phyloP scores from a whole-genome alignment of 2,888 invertebrate genomes.

The Drosophila niveifrons region DNA sequence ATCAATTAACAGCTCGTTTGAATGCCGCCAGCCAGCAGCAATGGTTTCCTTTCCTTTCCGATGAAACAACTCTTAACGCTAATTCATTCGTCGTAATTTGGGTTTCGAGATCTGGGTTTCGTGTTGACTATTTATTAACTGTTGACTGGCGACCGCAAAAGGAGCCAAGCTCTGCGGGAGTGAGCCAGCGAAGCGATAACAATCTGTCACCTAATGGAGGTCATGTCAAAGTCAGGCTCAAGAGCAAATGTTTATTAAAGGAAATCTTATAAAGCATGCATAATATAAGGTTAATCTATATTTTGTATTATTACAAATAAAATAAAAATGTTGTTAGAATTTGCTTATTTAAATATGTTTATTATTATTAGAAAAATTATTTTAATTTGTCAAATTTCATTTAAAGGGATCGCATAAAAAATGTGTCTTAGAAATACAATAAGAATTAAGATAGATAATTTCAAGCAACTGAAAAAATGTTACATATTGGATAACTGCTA shows the following conservation, averaged over 20 bases:
- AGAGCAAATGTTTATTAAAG: background rate
- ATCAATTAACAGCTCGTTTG: constrained; percentile 80
- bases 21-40: constrained; percentile 55
- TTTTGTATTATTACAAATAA: no score
- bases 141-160: constrained; percentile 59
- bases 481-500: no score
- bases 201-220: constrained; percentile 1
- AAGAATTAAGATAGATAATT: no score
- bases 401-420: no score
- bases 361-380: no score
- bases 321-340: no score
- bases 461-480: no score
- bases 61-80: constrained; percentile 44
- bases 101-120: constrained; percentile 44
- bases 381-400: no score
- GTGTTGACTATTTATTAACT: constrained; percentile 72
- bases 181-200: constrained; percentile 5
- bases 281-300: no score
- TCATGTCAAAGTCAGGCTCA: constrained; percentile 1
- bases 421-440: no score
- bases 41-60: constrained; percentile 48
- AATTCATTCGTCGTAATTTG: constrained; percentile 68
- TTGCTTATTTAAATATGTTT: no score
- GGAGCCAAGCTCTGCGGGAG: constrained; percentile 29
- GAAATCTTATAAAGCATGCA: no score